phyloP scores from a whole-genome alignment of 1,140 invertebrate species.

The Trialeurodes vaporariorum region DNA sequence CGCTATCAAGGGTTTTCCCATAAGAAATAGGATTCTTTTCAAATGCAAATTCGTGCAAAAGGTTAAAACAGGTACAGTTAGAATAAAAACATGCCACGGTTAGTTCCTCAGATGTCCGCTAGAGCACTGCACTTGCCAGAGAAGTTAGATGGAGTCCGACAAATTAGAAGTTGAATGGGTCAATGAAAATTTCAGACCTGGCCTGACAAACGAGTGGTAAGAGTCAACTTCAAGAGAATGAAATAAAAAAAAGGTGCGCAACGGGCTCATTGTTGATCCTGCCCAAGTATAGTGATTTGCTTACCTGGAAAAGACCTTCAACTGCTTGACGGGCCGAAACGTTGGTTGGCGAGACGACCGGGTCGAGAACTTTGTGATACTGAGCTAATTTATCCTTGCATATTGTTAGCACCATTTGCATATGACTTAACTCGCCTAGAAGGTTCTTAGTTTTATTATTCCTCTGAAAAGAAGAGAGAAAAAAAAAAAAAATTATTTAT shows the following conservation, averaged over 20 bases:
- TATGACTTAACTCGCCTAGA: not conserved
- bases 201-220: no score
- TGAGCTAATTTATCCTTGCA: not conserved
- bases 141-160: no score
- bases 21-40: not conserved
- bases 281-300: not conserved
- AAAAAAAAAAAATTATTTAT: no score
- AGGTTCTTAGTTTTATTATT: not conserved
- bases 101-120: no score
- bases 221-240: not conserved
- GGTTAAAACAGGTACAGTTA: not conserved
- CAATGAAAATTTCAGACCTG: no score
- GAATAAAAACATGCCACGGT: no score
- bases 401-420: not conserved
- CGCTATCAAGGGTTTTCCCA: no score
- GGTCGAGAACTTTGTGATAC: not conserved
- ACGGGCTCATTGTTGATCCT: no score
- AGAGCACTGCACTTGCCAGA: no score
- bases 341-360: not conserved
- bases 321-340: not conserved
- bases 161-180: no score
- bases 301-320: not conserved
- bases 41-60: not conserved
- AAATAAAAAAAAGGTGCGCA: not conserved
- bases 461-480: not conserved